Percentiles rank a stretch among this genome's conserved stretches.
Conservation (phyloP, 2,113 vertebrate genomes). For the Ailurus styani region DNA sequence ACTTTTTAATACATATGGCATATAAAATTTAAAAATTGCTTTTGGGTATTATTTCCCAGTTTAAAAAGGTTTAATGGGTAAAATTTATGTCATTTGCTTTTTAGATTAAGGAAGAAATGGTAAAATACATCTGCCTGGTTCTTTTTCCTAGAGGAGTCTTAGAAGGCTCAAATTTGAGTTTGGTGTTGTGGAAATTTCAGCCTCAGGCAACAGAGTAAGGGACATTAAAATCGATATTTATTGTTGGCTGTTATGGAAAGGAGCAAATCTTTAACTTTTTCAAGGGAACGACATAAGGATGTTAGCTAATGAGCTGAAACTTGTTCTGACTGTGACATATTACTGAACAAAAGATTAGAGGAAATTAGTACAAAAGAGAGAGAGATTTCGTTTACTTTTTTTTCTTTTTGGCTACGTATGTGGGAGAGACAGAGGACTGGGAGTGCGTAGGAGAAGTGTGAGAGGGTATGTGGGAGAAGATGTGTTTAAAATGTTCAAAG, state of each 20-base stretch:
- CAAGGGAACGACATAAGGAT: conserved; percentile 11
- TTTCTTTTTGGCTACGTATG: conserved; percentile 19
- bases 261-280: conserved; percentile 32
- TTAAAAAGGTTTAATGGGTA: neutral
- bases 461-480: conserved; percentile 52
- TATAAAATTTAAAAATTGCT: neutral
- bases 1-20: neutral
- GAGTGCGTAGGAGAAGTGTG: conserved; percentile 14
- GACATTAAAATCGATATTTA: conserved; percentile 2
- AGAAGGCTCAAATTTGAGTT: neutral
- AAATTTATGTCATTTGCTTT: conserved; percentile 35
- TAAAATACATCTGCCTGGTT: neutral
- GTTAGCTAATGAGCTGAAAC: conserved; percentile 16
- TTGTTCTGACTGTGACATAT: neutral
- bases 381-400: neutral
- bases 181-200: conserved; percentile 17
- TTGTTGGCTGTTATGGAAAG: conserved; percentile 19
- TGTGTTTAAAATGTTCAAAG: conserved; percentile 42
- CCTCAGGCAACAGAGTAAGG: neutral
- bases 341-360: conserved; percentile 34
- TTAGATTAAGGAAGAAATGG: neutral
- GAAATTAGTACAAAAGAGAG: neutral
- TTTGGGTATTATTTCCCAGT: neutral
- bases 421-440: neutral
- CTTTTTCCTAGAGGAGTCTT: neutral